A percentile compares a stretch with the other conserved stretches of the same genome.
phyloP scores from a whole-genome alignment of 2,113 vertebrate genomes.

The Reinhardtius hippoglossoides region DNA sequence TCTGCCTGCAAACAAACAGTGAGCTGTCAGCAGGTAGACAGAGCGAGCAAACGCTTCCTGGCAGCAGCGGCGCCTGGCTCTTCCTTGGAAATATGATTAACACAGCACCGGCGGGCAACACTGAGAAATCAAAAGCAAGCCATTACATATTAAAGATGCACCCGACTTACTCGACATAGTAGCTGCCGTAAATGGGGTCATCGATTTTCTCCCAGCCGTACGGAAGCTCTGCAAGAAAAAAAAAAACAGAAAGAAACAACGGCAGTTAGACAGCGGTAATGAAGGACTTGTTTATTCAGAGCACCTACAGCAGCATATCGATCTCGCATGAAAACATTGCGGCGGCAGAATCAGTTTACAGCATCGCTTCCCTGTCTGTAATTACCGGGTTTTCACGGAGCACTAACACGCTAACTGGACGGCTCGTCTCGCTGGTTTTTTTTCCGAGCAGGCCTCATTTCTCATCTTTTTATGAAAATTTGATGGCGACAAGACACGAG shows the following conservation, averaged over 20 bases:
- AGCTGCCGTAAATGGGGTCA: constrained; percentile 99
- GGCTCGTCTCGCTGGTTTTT: background rate
- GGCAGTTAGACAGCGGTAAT: constrained; percentile 65
- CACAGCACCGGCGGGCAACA: constrained; percentile 35
- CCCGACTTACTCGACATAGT: constrained; percentile 98
- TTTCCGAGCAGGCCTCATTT: background rate
- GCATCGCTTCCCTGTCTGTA: constrained; percentile 1
- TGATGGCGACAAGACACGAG: constrained; percentile 15
- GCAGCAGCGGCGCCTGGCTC: constrained; percentile 20
- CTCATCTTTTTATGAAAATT: constrained; percentile 29
- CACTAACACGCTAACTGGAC: constrained; percentile 10
- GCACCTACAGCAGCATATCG: constrained; percentile 25
- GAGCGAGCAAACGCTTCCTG: constrained; percentile 38
- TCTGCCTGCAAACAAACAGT: background rate
- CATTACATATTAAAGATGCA: constrained; percentile 81
- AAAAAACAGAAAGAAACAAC: background rate
- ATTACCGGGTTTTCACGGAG: background rate
- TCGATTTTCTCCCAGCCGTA: constrained; percentile 99
- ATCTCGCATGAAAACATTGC: constrained; percentile 39
- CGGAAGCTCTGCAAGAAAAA: constrained; percentile 89
- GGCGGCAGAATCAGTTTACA: constrained; percentile 11
- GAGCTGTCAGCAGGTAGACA: constrained; percentile 25
- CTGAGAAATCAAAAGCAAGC: constrained; percentile 67
- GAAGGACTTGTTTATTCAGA: constrained; percentile 69
- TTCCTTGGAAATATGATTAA: constrained; percentile 69